Evolutionary conservation across 1,140 invertebrate genomes (phyloP).

Genomic region (Drosophila tropicalis): DNA sequence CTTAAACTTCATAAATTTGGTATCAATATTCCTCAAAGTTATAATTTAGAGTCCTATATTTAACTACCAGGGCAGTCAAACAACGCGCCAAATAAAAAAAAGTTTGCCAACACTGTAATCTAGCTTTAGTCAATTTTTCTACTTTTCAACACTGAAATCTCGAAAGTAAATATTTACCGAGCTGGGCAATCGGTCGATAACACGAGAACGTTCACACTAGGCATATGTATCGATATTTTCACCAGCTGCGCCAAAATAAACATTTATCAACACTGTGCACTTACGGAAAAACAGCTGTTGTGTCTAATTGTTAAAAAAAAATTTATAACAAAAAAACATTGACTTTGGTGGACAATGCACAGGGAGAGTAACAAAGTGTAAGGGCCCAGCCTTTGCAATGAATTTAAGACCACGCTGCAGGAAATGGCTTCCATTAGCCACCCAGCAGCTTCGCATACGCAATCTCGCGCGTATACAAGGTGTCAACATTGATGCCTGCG

Average conservation of each 20-base stretch:
- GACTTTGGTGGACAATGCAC: conserved; percentile 39
- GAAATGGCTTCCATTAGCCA: conserved; percentile 87
- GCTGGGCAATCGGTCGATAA: too few relatives aligned
- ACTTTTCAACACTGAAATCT: too few relatives aligned
- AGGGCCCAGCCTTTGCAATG: conserved; percentile 74
- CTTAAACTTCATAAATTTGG: too few relatives aligned
- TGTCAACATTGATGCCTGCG: conserved; percentile 84
- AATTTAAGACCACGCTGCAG: conserved; percentile 86
- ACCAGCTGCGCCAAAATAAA: neutral
- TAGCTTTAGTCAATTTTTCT: too few relatives aligned
- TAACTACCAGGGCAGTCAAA: too few relatives aligned
- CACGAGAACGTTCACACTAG: too few relatives aligned
- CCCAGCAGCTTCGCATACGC: conserved; percentile 88
- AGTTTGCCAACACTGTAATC: too few relatives aligned
- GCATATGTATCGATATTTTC: too few relatives aligned
- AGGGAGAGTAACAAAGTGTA: conserved; percentile 35
- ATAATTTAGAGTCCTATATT: too few relatives aligned
- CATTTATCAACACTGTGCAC: conserved; percentile 26
- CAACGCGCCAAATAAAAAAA: too few relatives aligned
- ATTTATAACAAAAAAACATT: conserved; percentile 30
- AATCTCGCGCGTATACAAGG: conserved; percentile 89
- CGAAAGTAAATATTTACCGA: too few relatives aligned
- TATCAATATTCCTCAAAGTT: too few relatives aligned
- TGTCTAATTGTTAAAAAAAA: conserved; percentile 50
- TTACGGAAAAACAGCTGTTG: conserved; percentile 60